Percentiles rank a stretch among this genome's conserved stretches.
These are phyloP conservation scores for Cantharis rustica DNA, from an alignment of 2,888 invertebrate species.

Conservation along the genomic window DNA sequence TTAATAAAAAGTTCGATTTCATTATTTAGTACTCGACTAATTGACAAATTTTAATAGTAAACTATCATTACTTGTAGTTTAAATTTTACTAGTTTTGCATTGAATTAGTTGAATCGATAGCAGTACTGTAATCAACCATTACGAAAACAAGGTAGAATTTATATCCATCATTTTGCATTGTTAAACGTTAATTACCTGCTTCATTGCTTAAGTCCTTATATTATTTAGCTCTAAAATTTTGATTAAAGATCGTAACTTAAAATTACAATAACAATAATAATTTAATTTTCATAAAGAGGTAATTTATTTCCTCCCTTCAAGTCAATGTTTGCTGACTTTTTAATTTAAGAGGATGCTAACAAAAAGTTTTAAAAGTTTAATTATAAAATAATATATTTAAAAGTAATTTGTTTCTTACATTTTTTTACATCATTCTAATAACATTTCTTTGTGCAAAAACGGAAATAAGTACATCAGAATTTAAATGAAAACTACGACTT, in stretches of 20 bases:
- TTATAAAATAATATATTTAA: too few species aligned
- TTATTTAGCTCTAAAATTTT: neutral
- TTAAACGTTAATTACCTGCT: neutral
- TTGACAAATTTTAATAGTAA: neutral
- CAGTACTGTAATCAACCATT: neutral
- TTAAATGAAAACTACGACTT: too few species aligned
- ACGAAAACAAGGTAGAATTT: neutral
- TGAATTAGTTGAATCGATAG: neutral
- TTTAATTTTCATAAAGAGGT: neutral
- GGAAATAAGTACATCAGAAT: too few species aligned
- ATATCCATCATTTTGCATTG: neutral
- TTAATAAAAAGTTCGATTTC: neutral
- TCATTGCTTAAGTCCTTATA: neutral
- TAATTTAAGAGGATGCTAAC: neutral
- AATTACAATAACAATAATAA: neutral
- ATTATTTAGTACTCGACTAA: neutral
- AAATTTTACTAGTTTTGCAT: neutral
- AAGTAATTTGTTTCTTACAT: too few species aligned
- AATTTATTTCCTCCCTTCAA: neutral
- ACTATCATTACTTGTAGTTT: neutral
- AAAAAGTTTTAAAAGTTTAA: neutral
- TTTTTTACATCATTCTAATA: too few species aligned
- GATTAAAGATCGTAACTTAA: neutral
- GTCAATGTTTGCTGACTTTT: neutral
- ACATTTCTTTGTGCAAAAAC: too few species aligned